Conservation (phyloP, 1,140 invertebrate species). For the Lasaia peninsularis region DNA sequence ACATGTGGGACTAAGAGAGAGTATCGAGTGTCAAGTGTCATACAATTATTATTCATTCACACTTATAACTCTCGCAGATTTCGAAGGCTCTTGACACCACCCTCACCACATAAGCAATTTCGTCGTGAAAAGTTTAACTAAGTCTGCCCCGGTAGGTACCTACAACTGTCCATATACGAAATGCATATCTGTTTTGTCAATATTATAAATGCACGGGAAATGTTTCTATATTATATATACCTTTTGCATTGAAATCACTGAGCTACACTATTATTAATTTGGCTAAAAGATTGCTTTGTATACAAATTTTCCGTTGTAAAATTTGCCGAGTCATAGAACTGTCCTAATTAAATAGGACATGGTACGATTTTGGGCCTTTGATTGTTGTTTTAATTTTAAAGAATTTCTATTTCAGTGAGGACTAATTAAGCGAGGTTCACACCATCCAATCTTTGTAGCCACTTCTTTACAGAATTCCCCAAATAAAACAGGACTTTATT, state of each 20-base stretch:
- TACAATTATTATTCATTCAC: no score
- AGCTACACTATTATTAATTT: background rate
- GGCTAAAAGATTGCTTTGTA: conserved; percentile 3
- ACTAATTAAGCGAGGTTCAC: conserved; percentile 37
- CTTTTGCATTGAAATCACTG: background rate
- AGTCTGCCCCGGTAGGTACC: no score
- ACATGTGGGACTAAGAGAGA: no score
- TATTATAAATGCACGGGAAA: no score
- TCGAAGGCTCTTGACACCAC: no score
- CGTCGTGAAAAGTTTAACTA: no score
- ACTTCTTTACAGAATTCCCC: conserved; percentile 9
- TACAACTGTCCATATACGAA: no score
- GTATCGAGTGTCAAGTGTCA: no score
- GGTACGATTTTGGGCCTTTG: conserved; percentile 20
- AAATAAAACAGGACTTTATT: conserved; percentile 5
- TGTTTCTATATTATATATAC: no score
- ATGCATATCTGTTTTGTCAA: no score
- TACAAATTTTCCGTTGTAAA: background rate
- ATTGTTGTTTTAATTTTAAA: conserved; percentile 43
- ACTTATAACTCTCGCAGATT: no score
- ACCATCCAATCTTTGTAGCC: conserved; percentile 15
- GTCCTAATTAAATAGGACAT: conserved; percentile 35
- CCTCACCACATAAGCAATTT: no score
- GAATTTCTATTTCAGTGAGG: conserved; percentile 29
- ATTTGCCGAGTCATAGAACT: conserved; percentile 26